Percentiles rank a stretch among this genome's conserved stretches.
These are phyloP conservation scores for Acromyrmex charruanus DNA, from an alignment of 1,140 invertebrate genomes.

Conservation along the genomic window DNA sequence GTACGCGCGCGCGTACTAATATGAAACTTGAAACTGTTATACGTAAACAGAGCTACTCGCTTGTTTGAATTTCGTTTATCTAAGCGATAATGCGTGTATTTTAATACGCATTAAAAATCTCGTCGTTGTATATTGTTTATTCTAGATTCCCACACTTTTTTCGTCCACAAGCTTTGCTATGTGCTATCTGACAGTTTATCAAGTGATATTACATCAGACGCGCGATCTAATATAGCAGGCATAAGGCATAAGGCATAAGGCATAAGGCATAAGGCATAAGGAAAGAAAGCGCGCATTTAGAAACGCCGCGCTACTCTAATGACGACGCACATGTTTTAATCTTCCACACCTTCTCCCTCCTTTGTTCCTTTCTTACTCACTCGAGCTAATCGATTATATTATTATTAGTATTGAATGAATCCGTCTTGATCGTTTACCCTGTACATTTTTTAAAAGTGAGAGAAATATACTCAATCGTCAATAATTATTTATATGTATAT, in stretches of 20 bases:
- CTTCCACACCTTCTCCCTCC: background rate
- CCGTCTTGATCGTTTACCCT: too few relatives aligned
- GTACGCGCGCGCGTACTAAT: background rate
- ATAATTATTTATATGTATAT: background rate
- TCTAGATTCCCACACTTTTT: background rate
- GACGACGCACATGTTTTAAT: background rate
- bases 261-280: too few relatives aligned
- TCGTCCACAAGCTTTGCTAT: background rate
- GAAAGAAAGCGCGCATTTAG: background rate
- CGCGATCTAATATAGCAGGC: too few relatives aligned
- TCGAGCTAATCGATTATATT: background rate
- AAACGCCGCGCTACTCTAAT: background rate
- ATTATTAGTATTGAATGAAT: too few relatives aligned
- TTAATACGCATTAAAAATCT: background rate
- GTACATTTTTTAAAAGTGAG: background rate
- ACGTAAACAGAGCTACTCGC: background rate
- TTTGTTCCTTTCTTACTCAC: background rate
- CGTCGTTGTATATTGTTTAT: background rate
- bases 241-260: too few relatives aligned
- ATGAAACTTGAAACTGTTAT: conserved; percentile 27
- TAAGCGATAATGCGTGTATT: conserved; percentile 8
- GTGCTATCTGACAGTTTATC: background rate
- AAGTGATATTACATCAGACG: conserved; percentile 25
- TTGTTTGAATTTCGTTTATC: conserved; percentile 34
- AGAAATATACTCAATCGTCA: background rate